phyloP scores from a whole-genome alignment of 1,140 invertebrate species.

The Leptoteleia sp. region DNA sequence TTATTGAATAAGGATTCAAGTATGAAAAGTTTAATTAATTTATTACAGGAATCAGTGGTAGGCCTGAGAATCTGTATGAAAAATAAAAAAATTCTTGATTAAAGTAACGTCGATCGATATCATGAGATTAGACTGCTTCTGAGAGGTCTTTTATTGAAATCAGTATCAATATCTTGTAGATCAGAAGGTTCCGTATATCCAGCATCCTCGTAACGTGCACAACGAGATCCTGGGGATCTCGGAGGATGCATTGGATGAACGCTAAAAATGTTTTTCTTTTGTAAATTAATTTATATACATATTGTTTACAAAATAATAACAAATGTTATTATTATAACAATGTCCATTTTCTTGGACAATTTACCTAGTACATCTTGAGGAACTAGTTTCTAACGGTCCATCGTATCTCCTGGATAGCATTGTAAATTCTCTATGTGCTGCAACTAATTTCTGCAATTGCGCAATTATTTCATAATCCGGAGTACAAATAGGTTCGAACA shows the following conservation, averaged over 20 bases:
- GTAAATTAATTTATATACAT: no score
- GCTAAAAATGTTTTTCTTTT: constrained; percentile 59
- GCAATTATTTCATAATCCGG: constrained; percentile 89
- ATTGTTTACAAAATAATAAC: no score
- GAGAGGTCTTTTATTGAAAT: constrained; percentile 73
- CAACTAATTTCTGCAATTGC: constrained; percentile 87
- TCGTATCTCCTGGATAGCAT: constrained; percentile 87
- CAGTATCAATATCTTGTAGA: constrained; percentile 76
- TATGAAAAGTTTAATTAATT: no score
- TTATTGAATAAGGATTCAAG: no score
- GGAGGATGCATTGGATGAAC: constrained; percentile 74
- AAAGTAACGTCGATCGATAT: constrained; percentile 6
- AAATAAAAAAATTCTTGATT: no score
- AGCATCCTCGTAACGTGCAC: constrained; percentile 77
- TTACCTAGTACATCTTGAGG: constrained; percentile 77
- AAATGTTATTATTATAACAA: constrained; percentile 1
- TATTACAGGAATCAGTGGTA: no score
- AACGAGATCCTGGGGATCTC: constrained; percentile 76
- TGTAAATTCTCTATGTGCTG: constrained; percentile 89
- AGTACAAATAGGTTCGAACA: constrained; percentile 85
- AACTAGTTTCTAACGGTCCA: constrained; percentile 81
- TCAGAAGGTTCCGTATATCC: constrained; percentile 74
- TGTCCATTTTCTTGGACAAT: background rate
- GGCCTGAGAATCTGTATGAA: no score
- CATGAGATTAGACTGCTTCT: constrained; percentile 76